Evolutionary conservation across 2,888 invertebrate species (phyloP).

Genomic region (Drosophila aldrichi): DNA sequence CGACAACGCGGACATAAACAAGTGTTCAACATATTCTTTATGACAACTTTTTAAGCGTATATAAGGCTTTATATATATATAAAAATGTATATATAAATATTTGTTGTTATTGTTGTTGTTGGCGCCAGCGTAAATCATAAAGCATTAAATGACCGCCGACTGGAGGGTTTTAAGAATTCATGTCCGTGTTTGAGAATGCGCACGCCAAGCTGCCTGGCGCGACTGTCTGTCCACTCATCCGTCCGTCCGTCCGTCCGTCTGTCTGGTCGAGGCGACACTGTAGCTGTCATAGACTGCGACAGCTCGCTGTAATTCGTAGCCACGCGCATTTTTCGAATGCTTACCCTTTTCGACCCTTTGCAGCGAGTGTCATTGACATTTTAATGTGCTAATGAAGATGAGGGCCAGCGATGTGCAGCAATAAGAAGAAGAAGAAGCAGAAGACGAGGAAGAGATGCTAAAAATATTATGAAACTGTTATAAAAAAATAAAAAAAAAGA

Average conservation of each 20-base stretch:
- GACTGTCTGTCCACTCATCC: constrained; percentile 10
- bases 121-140: constrained; percentile 69
- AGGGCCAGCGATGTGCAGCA: constrained; percentile 36
- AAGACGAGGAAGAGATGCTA: constrained; percentile 30
- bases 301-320: constrained; percentile 24
- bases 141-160: constrained; percentile 59
- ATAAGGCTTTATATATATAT: neutral
- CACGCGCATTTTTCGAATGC: constrained; percentile 73
- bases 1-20: constrained; percentile 56
- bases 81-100: too few species aligned
- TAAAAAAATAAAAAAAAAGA: constrained; percentile 62
- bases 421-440: neutral
- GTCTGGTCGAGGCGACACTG: constrained; percentile 20
- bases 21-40: constrained; percentile 75
- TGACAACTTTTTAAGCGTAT: constrained; percentile 47
- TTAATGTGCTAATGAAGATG: constrained; percentile 81
- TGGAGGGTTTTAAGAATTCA: constrained; percentile 6
- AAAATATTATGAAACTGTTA: constrained; percentile 75
- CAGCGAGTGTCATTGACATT: constrained; percentile 78
- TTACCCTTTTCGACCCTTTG: constrained; percentile 69
- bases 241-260: constrained; percentile 8
- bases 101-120: constrained; percentile 8
- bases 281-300: constrained; percentile 34
- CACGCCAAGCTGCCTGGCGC: constrained; percentile 47
- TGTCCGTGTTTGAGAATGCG: constrained; percentile 56